Percentiles rank a stretch among this genome's conserved stretches.
Conservation (phyloP, 2,888 invertebrate genomes). For the Alviniconcha strummeri region DNA sequence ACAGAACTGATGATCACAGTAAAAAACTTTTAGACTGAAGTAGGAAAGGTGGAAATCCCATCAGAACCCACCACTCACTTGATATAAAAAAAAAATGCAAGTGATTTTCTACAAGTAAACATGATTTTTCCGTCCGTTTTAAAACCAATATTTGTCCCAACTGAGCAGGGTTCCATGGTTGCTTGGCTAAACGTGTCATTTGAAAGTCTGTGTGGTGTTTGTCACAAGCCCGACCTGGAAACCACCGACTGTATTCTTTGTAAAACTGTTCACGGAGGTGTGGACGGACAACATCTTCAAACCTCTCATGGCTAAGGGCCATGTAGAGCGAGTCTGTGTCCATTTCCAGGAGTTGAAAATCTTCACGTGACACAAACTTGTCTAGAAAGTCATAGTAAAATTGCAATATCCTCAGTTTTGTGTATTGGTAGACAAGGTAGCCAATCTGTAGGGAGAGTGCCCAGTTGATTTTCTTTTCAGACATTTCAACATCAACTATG, state of each 20-base stretch:
- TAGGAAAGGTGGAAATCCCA: too few species aligned
- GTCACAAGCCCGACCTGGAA: conserved; percentile 7
- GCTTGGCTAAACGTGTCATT: background rate
- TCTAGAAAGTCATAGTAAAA: conserved; percentile 50
- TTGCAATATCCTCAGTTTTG: conserved; percentile 48
- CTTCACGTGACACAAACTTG: conserved; percentile 40
- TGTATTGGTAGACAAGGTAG: conserved; percentile 48
- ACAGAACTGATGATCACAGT: too few species aligned
- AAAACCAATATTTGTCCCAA: background rate
- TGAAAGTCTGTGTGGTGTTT: background rate
- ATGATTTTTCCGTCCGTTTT: background rate
- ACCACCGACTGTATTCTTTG: background rate
- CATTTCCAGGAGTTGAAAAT: conserved; percentile 45
- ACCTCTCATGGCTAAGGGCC: background rate
- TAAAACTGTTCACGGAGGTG: background rate
- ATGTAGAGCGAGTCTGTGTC: conserved; percentile 42
- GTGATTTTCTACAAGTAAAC: background rate
- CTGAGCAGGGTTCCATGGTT: background rate
- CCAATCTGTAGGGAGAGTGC: conserved; percentile 49
- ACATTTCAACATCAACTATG: conserved; percentile 37
- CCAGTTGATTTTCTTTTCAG: conserved; percentile 40
- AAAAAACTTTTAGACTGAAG: too few species aligned
- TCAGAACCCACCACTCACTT: background rate
- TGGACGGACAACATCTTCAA: background rate
- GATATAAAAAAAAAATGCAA: background rate